A percentile compares a stretch with the other conserved stretches of the same genome.
phyloP scores from a whole-genome alignment of 2,888 invertebrate species.

The Dione juno region DNA sequence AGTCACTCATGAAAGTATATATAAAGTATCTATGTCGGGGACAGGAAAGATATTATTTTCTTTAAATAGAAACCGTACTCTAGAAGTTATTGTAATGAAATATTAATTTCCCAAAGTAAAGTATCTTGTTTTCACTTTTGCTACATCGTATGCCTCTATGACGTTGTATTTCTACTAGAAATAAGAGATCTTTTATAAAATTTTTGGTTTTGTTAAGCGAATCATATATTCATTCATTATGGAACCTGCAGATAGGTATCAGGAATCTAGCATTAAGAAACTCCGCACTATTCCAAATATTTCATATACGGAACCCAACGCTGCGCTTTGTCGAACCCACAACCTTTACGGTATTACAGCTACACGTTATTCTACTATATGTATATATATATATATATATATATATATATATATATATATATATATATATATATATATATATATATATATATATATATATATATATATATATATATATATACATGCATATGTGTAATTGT shows the following conservation, averaged over 20 bases:
- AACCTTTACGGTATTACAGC: no score
- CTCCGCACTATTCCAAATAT: no score
- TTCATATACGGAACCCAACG: no score
- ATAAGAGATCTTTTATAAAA: constrained; percentile 72
- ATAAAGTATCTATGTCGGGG: not conserved
- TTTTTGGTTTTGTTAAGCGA: constrained; percentile 76
- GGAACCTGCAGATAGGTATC: no score
- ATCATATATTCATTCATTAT: no score
- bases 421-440: no score
- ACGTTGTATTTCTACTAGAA: constrained; percentile 63
- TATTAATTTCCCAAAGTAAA: not conserved
- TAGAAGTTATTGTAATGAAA: no score
- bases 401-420: no score
- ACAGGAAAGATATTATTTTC: constrained; percentile 3
- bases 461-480: not conserved
- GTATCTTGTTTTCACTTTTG: constrained; percentile 48
- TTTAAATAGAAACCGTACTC: constrained; percentile 8
- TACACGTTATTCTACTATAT: no score
- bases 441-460: not conserved
- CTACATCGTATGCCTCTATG: constrained; percentile 63
- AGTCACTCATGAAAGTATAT: constrained; percentile 1
- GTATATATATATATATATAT: no score
- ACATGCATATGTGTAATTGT: not conserved
- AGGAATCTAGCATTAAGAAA: no score
- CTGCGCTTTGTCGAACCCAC: no score